phyloP scores from a whole-genome alignment of 2,797 vertebrate species.

The Lates japonicus region DNA sequence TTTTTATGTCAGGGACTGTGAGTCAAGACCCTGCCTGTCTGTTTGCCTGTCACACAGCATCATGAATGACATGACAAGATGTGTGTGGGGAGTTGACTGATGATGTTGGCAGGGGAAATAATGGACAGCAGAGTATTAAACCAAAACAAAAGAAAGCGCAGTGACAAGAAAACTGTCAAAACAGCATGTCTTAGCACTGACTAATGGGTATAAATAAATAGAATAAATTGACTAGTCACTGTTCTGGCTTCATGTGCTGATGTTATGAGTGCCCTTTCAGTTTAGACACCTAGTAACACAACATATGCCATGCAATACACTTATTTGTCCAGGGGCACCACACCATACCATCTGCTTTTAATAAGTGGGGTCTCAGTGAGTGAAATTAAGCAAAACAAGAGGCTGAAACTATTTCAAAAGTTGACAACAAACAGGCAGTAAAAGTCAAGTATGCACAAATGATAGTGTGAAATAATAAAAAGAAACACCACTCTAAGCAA shows the following conservation, averaged over 20 bases:
- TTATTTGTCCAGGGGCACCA: constrained; percentile 25
- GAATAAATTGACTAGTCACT: not conserved
- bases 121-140: constrained; percentile 33
- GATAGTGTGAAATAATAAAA: not conserved
- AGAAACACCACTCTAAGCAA: not conserved
- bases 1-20: constrained; percentile 18
- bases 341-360: constrained; percentile 34
- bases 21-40: constrained; percentile 17
- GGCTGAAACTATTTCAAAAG: constrained; percentile 11
- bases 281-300: constrained; percentile 33
- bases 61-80: constrained; percentile 47
- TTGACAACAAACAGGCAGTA: constrained; percentile 14
- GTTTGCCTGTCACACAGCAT: constrained; percentile 60
- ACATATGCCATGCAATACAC: constrained; percentile 12
- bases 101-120: constrained; percentile 43
- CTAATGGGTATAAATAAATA: constrained; percentile 14
- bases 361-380: not conserved
- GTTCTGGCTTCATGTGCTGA: constrained; percentile 40
- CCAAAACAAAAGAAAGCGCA: constrained; percentile 57
- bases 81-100: constrained; percentile 48
- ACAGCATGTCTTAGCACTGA: constrained; percentile 37
- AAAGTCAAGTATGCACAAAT: not conserved
- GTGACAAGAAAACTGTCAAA: constrained; percentile 43
- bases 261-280: constrained; percentile 35
- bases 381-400: constrained; percentile 15